These are phyloP conservation scores for Chunga burmeisteri DNA, from an alignment of 2,113 vertebrate species.

Conservation along the genomic window DNA sequence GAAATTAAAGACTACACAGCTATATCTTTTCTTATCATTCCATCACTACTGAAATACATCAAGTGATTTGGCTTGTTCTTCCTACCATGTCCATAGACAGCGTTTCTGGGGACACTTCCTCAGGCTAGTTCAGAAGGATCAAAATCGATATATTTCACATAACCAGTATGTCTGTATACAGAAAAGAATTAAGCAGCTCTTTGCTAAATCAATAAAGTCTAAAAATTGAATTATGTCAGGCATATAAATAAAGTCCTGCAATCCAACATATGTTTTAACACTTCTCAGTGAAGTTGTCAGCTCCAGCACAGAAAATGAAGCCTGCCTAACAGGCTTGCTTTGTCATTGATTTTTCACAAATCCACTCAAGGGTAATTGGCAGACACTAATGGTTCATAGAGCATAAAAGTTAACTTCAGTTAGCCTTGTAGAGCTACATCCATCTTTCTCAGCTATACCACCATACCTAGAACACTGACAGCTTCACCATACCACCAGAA, in stretches of 20 bases:
- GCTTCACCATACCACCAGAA: neutral
- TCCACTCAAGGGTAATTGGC: neutral
- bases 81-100: neutral
- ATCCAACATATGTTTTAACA: neutral
- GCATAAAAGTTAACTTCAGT: neutral
- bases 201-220: neutral
- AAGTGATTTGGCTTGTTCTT: neutral
- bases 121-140: neutral
- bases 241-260: neutral
- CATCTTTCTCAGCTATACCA: neutral
- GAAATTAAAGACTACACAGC: neutral
- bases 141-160: neutral
- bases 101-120: neutral
- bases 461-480: neutral
- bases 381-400: neutral
- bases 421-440: neutral
- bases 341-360: slow-evolving; percentile 11
- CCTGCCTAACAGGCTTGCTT: neutral
- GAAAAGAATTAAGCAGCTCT: neutral
- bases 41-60: neutral
- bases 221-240: neutral
- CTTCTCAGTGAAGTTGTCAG: neutral
- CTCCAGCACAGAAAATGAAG: neutral
- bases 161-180: neutral
- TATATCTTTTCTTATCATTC: neutral